Evolutionary conservation across 2,888 invertebrate species (phyloP).

Genomic region (Drosophila lacicola): DNA sequence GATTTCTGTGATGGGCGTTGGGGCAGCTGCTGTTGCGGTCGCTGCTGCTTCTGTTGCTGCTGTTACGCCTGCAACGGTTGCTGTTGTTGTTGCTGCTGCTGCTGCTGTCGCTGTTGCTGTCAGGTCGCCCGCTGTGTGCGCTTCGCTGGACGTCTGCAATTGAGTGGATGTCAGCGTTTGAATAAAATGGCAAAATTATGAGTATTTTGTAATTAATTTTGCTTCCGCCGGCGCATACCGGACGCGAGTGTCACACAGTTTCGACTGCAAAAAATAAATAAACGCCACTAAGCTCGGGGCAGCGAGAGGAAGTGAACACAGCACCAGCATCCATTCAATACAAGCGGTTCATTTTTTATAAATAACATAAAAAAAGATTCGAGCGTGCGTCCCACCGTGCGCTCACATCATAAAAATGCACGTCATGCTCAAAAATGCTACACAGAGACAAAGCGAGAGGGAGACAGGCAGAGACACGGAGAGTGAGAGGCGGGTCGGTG

Average conservation of each 20-base stretch:
- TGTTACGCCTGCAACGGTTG: slow-evolving; percentile 17
- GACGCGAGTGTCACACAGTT: slow-evolving; percentile 64
- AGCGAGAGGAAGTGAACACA: slow-evolving; percentile 7
- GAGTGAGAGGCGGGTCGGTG: not conserved
- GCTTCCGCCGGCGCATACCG: slow-evolving; percentile 61
- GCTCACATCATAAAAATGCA: slow-evolving; percentile 65
- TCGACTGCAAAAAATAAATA: slow-evolving; percentile 44
- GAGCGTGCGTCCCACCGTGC: slow-evolving; percentile 27
- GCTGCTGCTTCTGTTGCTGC: slow-evolving; percentile 16
- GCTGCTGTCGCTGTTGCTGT: slow-evolving; percentile 30
- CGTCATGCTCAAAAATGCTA: slow-evolving; percentile 62
- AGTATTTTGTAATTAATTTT: slow-evolving; percentile 70
- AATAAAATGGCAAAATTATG: slow-evolving; percentile 46
- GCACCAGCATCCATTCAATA: slow-evolving; percentile 50
- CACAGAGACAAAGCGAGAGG: slow-evolving; percentile 10
- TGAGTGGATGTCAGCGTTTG: slow-evolving; percentile 38
- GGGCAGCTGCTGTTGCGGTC: slow-evolving; percentile 18
- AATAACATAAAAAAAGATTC: slow-evolving; percentile 49
- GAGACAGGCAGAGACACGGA: not conserved
- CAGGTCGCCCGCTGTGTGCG: slow-evolving; percentile 49
- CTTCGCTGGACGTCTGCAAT: slow-evolving; percentile 61
- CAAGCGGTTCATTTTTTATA: slow-evolving; percentile 45
- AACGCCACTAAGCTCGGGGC: slow-evolving; percentile 49
- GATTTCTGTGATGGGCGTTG: slow-evolving; percentile 87
- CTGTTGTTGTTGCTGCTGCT: slow-evolving; percentile 15